Evolutionary conservation across 2,888 invertebrate species (phyloP).

Genomic region (Hesperia comma): DNA sequence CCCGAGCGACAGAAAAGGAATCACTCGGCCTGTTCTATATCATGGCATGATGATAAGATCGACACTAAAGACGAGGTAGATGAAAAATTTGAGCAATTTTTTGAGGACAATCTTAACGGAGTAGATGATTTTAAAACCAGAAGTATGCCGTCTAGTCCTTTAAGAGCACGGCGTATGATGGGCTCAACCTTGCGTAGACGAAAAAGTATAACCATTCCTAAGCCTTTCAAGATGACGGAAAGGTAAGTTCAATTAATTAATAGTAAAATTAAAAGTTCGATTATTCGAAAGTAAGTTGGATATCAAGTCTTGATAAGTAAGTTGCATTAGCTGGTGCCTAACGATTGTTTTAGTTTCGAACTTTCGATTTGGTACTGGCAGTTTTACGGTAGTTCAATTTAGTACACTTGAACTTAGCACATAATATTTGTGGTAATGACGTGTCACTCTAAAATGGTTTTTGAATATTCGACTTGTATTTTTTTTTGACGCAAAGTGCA

Average conservation of each 20-base stretch:
- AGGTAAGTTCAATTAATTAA: slow-evolving; percentile 82
- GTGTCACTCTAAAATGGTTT: no score
- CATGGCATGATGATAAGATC: slow-evolving; percentile 74
- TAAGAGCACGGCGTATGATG: slow-evolving; percentile 63
- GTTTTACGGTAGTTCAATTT: no score
- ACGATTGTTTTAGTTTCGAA: no score
- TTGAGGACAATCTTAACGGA: slow-evolving; percentile 52
- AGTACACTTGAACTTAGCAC: no score
- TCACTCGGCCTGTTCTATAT: slow-evolving; percentile 77
- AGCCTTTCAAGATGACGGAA: slow-evolving; percentile 88
- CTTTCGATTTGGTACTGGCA: no score
- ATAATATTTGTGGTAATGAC: no score
- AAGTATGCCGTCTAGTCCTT: slow-evolving; percentile 85
- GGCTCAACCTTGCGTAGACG: slow-evolving; percentile 56
- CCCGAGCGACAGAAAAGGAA: slow-evolving; percentile 65
- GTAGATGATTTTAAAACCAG: slow-evolving; percentile 73
- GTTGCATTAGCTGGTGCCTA: no score
- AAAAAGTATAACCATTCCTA: slow-evolving; percentile 84
- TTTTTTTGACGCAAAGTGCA: no score
- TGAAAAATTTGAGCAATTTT: slow-evolving; percentile 70
- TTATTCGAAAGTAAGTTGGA: no score
- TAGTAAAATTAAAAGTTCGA: background rate
- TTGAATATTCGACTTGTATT: no score
- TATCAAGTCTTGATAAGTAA: no score
- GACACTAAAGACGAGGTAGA: slow-evolving; percentile 66